These are phyloP conservation scores for Drosophila kanekoi DNA, from an alignment of 2,888 invertebrate species.

Conservation along the genomic window DNA sequence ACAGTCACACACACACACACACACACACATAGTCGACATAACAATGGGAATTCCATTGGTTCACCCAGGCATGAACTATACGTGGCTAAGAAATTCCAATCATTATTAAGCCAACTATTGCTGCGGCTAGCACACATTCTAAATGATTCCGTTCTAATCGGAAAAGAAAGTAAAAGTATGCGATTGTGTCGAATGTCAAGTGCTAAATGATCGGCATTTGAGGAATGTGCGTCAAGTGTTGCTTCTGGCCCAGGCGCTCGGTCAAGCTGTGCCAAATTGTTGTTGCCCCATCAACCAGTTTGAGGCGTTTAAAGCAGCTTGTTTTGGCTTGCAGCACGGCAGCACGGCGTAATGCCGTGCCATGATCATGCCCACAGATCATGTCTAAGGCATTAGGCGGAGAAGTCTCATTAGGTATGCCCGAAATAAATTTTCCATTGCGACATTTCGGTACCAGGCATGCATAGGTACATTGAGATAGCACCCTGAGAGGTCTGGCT, in stretches of 20 bases:
- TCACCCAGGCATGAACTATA: conserved; percentile 71
- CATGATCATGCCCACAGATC: background rate
- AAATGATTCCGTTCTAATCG: conserved; percentile 12
- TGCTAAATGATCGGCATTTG: conserved; percentile 12
- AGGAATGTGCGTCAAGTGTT: conserved; percentile 28
- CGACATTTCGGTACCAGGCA: conserved; percentile 25
- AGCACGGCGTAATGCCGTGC: conserved; percentile 5
- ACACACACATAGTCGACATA: conserved; percentile 5
- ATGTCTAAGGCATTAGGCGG: background rate
- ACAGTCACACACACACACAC: conserved; percentile 12
- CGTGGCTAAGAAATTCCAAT: conserved; percentile 60
- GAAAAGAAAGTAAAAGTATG: conserved; percentile 49
- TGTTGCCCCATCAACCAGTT: conserved; percentile 7
- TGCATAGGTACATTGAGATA: conserved; percentile 5
- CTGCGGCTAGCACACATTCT: background rate
- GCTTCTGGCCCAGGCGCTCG: background rate
- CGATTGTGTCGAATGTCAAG: conserved; percentile 34
- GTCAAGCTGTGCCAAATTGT: background rate
- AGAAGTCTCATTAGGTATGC: conserved; percentile 6
- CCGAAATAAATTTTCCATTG: conserved; percentile 54
- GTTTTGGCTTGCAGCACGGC: conserved; percentile 3
- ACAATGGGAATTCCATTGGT: conserved; percentile 59
- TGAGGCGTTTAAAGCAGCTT: conserved; percentile 24
- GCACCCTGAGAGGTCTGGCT: background rate
- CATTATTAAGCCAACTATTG: conserved; percentile 9